Evolutionary conservation across 2,888 invertebrate species (phyloP).

Genomic region (Nomada fabriciana): DNA sequence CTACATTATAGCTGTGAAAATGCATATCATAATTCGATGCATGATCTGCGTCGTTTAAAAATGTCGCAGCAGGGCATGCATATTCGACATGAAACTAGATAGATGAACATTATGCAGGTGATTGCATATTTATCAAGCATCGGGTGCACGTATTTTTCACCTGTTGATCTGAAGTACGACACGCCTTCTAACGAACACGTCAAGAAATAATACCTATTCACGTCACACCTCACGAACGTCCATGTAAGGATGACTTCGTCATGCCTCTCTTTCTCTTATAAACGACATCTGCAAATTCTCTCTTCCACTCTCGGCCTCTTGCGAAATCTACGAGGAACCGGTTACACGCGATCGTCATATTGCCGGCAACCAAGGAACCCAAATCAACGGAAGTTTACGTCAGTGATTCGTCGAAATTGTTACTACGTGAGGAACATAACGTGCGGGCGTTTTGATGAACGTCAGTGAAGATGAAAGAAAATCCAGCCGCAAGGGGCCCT

Average conservation of each 20-base stretch:
- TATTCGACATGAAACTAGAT: neutral
- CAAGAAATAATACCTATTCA: neutral
- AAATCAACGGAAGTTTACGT: slow-evolving; percentile 8
- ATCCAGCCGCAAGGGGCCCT: slow-evolving; percentile 13
- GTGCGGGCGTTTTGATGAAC: slow-evolving; percentile 7
- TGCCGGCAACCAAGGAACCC: neutral
- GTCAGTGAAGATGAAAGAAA: slow-evolving; percentile 1
- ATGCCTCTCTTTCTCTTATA: neutral
- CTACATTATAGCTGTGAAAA: too few relatives aligned
- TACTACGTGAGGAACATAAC: slow-evolving; percentile 13
- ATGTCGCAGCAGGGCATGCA: neutral
- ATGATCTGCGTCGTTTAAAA: neutral
- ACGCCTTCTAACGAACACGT: slow-evolving; percentile 8
- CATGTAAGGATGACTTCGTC: too few relatives aligned
- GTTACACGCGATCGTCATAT: slow-evolving; percentile 13
- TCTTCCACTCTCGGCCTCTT: neutral
- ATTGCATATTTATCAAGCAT: slow-evolving; percentile 45
- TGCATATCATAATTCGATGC: neutral
- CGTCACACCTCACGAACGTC: neutral
- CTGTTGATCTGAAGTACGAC: neutral
- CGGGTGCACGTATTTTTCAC: slow-evolving; percentile 1
- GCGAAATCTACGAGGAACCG: slow-evolving; percentile 26
- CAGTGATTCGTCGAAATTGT: slow-evolving; percentile 25
- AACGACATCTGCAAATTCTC: neutral
- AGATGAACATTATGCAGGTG: slow-evolving; percentile 42